Evolutionary conservation across 2,888 invertebrate genomes (phyloP).

Genomic region (Pristionchus japonicus): DNA sequence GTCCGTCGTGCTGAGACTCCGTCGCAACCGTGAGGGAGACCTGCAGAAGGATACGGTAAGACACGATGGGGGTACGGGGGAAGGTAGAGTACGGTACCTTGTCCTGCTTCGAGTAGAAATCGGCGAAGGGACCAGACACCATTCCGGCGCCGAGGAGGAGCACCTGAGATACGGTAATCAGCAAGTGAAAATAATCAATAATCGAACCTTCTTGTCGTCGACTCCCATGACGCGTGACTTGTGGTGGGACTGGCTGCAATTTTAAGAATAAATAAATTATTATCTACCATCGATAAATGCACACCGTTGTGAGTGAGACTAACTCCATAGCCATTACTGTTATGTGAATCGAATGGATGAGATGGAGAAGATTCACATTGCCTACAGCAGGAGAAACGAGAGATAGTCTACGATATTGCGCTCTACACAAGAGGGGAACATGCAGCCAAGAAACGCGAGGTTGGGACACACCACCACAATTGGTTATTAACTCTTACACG

Average conservation of each 20-base stretch:
- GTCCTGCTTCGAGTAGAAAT: conserved; percentile 89
- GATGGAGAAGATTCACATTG: not conserved
- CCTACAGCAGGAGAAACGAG: not conserved
- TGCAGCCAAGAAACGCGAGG: conserved; percentile 6
- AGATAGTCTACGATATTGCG: conserved; percentile 28
- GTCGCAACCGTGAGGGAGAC: conserved; percentile 80
- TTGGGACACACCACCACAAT: conserved; percentile 37
- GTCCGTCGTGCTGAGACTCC: conserved; percentile 89
- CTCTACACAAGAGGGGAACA: conserved; percentile 3
- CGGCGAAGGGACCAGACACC: conserved; percentile 93
- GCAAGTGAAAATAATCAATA: not conserved
- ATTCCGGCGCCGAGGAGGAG: conserved; percentile 94
- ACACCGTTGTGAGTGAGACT: conserved; percentile 15
- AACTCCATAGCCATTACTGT: not conserved
- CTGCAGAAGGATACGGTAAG: conserved; percentile 45
- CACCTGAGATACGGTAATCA: conserved; percentile 77
- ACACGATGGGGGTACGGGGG: not conserved
- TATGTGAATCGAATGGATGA: not conserved
- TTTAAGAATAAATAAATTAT: not conserved
- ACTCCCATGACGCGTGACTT: conserved; percentile 82
- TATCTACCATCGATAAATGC: not conserved
- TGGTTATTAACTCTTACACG: conserved; percentile 16
- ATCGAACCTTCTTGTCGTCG: conserved; percentile 58
- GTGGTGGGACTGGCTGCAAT: conserved; percentile 79
- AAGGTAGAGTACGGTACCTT: conserved; percentile 78